These are phyloP conservation scores for Linepithema humile DNA, from an alignment of 1,140 invertebrate species.

Conservation along the genomic window DNA sequence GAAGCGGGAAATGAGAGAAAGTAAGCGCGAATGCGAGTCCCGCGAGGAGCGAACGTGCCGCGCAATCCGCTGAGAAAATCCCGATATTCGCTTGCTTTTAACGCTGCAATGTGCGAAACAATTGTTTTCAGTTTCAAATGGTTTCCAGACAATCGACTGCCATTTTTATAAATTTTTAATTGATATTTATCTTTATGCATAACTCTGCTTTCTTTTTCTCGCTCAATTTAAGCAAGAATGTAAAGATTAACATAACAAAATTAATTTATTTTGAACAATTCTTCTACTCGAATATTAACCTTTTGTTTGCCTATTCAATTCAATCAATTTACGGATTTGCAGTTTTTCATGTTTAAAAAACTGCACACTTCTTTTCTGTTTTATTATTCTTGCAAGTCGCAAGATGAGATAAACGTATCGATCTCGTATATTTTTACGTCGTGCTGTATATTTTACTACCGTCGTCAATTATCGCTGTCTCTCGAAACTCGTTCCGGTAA, in stretches of 20 bases:
- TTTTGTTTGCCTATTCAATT: not conserved
- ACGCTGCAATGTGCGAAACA: not conserved
- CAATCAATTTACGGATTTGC: not conserved
- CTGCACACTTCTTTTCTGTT: not conserved
- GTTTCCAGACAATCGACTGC: not conserved
- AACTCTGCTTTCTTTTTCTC: not conserved
- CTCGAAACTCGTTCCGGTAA: constrained; percentile 18
- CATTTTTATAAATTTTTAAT: constrained; percentile 8
- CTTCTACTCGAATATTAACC: not conserved
- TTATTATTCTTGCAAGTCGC: not conserved
- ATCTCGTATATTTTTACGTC: not conserved
- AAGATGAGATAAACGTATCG: not conserved
- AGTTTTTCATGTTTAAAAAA: not conserved
- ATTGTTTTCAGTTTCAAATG: not conserved
- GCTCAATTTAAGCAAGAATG: not conserved
- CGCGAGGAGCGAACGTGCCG: not conserved
- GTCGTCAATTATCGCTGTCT: not conserved
- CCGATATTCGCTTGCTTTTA: not conserved
- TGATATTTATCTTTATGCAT: not conserved
- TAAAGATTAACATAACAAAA: not conserved
- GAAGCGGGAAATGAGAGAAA: constrained; percentile 51
- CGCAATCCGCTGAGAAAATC: constrained; percentile 6
- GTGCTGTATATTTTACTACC: constrained; percentile 9
- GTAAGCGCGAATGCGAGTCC: constrained; percentile 21
- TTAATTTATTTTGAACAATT: not conserved